Evolutionary conservation across 1,140 invertebrate species (phyloP).

Genomic region (Drosophila kurseongensis): DNA sequence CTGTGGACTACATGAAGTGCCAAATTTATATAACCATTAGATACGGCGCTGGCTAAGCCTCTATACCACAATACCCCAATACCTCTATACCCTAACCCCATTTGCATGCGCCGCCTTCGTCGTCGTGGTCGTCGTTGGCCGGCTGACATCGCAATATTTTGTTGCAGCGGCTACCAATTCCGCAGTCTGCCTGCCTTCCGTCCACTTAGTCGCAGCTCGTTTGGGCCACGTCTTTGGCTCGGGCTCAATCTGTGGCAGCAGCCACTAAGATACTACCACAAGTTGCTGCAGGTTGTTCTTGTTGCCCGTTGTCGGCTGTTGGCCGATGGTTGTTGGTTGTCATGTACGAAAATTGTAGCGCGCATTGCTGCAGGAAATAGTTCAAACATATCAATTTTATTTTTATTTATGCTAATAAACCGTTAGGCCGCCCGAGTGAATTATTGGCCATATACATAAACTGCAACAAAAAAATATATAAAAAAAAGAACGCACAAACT

Average conservation of each 20-base stretch:
- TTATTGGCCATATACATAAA: constrained; percentile 70
- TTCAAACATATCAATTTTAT: constrained; percentile 84
- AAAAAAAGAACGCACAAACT: constrained; percentile 22
- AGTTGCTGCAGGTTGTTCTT: constrained; percentile 76
- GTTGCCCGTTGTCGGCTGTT: constrained; percentile 52
- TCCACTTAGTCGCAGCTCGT: constrained; percentile 65
- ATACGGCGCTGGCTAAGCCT: constrained; percentile 56
- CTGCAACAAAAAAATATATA: background rate
- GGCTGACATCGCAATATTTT: constrained; percentile 79
- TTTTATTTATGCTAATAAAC: constrained; percentile 83
- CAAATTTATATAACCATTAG: constrained; percentile 76
- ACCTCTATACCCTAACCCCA: constrained; percentile 61
- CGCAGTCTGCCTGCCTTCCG: constrained; percentile 53
- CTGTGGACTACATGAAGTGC: constrained; percentile 63
- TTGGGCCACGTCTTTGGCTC: constrained; percentile 54
- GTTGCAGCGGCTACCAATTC: constrained; percentile 77
- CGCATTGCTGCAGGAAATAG: constrained; percentile 82
- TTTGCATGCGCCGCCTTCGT: constrained; percentile 70
- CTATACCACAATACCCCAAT: background rate
- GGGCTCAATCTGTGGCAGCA: constrained; percentile 43
- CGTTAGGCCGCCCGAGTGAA: constrained; percentile 75
- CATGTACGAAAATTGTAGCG: constrained; percentile 82
- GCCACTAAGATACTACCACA: constrained; percentile 21
- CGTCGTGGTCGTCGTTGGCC: background rate
- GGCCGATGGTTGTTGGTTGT: constrained; percentile 71